These are phyloP conservation scores for Nymphalis c-album DNA, from an alignment of 2,888 invertebrate species.

Conservation along the genomic window DNA sequence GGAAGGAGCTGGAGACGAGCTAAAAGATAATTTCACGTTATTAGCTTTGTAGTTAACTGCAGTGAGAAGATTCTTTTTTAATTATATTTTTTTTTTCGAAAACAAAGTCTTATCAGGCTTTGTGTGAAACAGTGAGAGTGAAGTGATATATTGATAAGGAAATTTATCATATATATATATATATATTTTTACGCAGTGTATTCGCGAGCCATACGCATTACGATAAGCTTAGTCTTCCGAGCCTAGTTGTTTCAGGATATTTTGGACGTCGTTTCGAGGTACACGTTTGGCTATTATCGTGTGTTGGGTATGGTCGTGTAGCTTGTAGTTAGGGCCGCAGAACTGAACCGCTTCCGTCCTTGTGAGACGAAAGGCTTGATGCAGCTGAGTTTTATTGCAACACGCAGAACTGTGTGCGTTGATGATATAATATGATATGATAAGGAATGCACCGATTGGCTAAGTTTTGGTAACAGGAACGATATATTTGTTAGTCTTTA, in stretches of 20 bases:
- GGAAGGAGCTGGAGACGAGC: constrained; percentile 59
- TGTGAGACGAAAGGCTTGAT: constrained; percentile 61
- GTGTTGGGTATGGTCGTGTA: constrained; percentile 74
- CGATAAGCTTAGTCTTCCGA: constrained; percentile 62
- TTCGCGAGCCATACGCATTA: constrained; percentile 48
- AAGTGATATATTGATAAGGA: constrained; percentile 36
- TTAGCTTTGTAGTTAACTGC: constrained; percentile 74
- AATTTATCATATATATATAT: constrained; percentile 37
- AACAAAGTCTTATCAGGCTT: constrained; percentile 37
- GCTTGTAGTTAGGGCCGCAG: constrained; percentile 71
- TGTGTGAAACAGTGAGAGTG: constrained; percentile 43
- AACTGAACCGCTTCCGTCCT: constrained; percentile 60
- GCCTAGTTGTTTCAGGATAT: constrained; percentile 46
- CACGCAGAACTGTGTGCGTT: constrained; percentile 33
- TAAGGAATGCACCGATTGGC: neutral
- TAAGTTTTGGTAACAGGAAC: no score
- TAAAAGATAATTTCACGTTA: constrained; percentile 63
- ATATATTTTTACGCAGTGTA: constrained; percentile 45
- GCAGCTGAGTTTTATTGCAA: constrained; percentile 44
- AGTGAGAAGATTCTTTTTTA: constrained; percentile 57
- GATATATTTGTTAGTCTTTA: neutral
- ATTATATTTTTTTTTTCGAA: constrained; percentile 40
- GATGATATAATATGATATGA: constrained; percentile 25
- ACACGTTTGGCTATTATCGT: constrained; percentile 64
- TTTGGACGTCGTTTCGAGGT: constrained; percentile 55